A percentile compares a stretch with the other conserved stretches of the same genome.
Conservation (phyloP, 2,888 invertebrate species). For the Callinectes sapidus region DNA sequence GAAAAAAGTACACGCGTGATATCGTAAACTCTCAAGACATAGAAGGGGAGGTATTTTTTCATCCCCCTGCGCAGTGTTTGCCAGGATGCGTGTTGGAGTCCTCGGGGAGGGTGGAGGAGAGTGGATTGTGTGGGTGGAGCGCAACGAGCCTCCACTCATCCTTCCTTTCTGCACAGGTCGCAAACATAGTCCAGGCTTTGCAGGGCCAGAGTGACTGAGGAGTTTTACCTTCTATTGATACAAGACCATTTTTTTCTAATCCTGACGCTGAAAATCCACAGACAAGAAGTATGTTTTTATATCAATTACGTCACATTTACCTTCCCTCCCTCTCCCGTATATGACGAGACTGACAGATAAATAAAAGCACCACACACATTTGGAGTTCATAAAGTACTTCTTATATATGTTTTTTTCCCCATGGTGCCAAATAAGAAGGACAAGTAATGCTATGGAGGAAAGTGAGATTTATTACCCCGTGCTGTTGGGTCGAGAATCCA, state of each 20-base stretch:
- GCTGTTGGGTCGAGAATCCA: neutral
- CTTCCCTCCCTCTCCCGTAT: neutral
- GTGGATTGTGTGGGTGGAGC: slow-evolving; percentile 15
- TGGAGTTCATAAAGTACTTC: neutral
- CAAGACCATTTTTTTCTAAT: neutral
- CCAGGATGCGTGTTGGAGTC: neutral
- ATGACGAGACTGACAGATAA: neutral
- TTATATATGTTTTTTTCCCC: neutral
- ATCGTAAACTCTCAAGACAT: neutral
- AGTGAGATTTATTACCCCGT: neutral
- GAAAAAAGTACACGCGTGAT: neutral
- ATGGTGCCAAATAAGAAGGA: neutral
- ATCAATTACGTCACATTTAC: neutral
- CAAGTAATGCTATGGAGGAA: neutral
- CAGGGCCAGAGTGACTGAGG: neutral
- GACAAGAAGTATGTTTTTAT: neutral
- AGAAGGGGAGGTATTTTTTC: neutral
- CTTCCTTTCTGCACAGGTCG: neutral
- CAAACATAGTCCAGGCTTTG: neutral
- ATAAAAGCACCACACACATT: neutral
- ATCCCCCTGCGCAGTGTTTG: neutral
- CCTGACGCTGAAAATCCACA: neutral
- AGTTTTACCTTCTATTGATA: slow-evolving; percentile 16
- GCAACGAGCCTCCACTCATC: neutral
- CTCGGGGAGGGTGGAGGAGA: neutral